Evolutionary conservation across 2,888 invertebrate species (phyloP), one percentile per base, ranked within the genome.

Genomic region (Gibbula magus): DNA sequence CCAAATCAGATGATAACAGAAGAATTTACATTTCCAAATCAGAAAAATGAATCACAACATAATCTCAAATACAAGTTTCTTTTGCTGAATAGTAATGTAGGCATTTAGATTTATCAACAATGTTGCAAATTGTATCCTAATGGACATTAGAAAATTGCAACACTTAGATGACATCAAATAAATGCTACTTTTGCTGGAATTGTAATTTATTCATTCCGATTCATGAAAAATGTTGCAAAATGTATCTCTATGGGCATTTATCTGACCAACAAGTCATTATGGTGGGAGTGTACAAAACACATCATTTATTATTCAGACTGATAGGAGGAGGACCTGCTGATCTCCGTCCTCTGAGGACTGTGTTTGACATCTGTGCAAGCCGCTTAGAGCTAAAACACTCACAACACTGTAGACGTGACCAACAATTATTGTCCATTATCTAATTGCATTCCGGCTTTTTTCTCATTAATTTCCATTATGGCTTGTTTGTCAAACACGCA

Each of bases 381-480:
- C 70, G 39, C 70, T 70, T 20, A 20, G 70, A 20, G 39, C 70
- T 39, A 70, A 70, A 70, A 70, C 70, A 70, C 70, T 70, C 70
- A 18, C 39, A 35, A 35, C 39, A 61, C 35, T 32, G 35, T 70
- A 35, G 70, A 39, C 39, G 10, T 35, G 39, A 32, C 70, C 35
- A 13, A 35, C 35, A n/a, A 70, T 70, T 70, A 70, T 20, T 39
- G 32, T 20, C 70, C 70, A 70, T 70, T 70, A 70, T 70, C 70
- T 70, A 70, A 70, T 70, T 70, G 70, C 70, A 35, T n/a, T 29
- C 35, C 18, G 35, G 70, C 70, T 70, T 70, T 70, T 70, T 70
- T 70, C 70, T 70, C 70, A 70, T 70, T 70, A 70, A 70, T 70
- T 70, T 70, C 70, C 70, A 70, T 70, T 70, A 70, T 16, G 35